Evolutionary conservation across 2,888 invertebrate genomes (phyloP).

Genomic region (Cheilosia grossa): DNA sequence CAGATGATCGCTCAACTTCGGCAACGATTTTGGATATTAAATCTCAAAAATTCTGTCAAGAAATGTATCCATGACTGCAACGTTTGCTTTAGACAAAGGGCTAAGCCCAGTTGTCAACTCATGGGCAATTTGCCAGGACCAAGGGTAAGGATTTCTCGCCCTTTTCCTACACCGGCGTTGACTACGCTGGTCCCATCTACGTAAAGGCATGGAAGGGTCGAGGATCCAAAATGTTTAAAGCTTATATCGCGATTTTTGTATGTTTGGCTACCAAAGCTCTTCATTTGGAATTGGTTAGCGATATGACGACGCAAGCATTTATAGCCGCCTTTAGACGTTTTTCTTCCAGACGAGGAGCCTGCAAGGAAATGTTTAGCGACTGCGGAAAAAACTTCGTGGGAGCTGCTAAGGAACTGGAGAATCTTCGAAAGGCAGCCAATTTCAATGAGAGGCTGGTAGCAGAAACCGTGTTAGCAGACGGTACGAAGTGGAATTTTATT

Average conservation of each 20-base stretch:
- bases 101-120: neutral
- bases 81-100: slow-evolving; percentile 38
- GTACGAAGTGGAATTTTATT: slow-evolving; percentile 23
- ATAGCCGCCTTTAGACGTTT: slow-evolving; percentile 69
- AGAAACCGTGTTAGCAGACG: neutral
- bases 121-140: slow-evolving; percentile 60
- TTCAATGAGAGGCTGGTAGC: neutral
- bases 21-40: slow-evolving; percentile 36
- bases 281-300: slow-evolving; percentile 76
- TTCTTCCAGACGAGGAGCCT: slow-evolving; percentile 11
- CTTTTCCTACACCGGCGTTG: slow-evolving; percentile 59
- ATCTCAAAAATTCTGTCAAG: neutral
- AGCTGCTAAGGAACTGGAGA: slow-evolving; percentile 7
- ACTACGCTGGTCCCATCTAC: slow-evolving; percentile 70
- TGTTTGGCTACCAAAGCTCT: slow-evolving; percentile 76
- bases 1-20: slow-evolving; percentile 3
- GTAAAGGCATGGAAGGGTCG: slow-evolving; percentile 60
- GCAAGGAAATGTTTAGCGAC: slow-evolving; percentile 17
- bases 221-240: slow-evolving; percentile 68
- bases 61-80: slow-evolving; percentile 58
- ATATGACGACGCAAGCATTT: slow-evolving; percentile 75
- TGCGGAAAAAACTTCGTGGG: slow-evolving; percentile 41
- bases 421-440: slow-evolving; percentile 14
- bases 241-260: slow-evolving; percentile 75
- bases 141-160: slow-evolving; percentile 45